A percentile compares a stretch with the other conserved stretches of the same genome.
Conservation (phyloP, 2,888 invertebrate genomes). For the Cephus sareptanus region DNA sequence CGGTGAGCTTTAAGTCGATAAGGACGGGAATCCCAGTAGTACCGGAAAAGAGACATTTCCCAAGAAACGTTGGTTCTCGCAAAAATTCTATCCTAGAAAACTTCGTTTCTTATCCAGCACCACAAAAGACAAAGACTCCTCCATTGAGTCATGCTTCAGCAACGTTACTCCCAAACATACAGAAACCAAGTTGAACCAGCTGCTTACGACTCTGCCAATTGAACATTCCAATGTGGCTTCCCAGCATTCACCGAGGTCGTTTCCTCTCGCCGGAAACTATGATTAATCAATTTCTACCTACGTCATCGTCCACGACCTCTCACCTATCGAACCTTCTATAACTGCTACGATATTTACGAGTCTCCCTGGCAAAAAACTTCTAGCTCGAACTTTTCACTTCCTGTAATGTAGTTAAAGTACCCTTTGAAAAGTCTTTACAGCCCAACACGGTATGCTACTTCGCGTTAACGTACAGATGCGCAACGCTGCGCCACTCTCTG, state of each 20-base stretch:
- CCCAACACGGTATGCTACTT: not conserved
- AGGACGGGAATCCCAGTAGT: not conserved
- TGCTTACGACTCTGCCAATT: not conserved
- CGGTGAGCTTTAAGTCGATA: not conserved
- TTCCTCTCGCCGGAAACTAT: not conserved
- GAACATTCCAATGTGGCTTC: not conserved
- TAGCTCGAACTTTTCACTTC: not conserved
- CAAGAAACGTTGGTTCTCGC: not conserved
- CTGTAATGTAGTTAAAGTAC: not conserved
- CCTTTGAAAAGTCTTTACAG: not conserved
- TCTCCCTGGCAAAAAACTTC: not conserved
- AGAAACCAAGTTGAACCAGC: not conserved
- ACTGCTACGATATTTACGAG: not conserved
- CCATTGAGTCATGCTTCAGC: not conserved
- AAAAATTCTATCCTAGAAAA: not conserved
- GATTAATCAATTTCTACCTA: not conserved
- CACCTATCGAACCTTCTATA: not conserved
- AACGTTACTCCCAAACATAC: not conserved
- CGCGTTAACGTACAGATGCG: not conserved
- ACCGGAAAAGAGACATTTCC: not conserved
- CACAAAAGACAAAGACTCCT: not conserved
- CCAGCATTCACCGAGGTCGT: not conserved
- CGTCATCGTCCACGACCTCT: not conserved
- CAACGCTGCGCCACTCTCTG: not conserved
- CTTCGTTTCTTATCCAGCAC: not conserved